These are phyloP conservation scores for Sinotaia quadrata DNA, from an alignment of 2,888 invertebrate genomes.

Conservation along the genomic window DNA sequence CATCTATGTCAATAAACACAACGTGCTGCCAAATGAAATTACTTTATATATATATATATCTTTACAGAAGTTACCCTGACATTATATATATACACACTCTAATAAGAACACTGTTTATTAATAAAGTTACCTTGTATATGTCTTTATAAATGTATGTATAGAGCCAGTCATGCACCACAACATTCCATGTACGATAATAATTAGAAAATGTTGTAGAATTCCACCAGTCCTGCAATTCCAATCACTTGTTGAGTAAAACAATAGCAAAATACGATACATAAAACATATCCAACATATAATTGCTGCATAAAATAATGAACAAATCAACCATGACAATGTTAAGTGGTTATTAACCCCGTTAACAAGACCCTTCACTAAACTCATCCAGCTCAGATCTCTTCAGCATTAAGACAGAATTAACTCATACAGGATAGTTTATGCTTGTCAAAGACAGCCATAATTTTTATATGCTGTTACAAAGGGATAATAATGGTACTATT, in stretches of 20 bases:
- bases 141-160: constrained; percentile 91
- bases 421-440: too few species aligned
- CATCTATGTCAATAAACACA: neutral
- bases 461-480: too few species aligned
- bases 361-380: too few species aligned
- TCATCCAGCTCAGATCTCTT: too few species aligned
- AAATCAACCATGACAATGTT: too few species aligned
- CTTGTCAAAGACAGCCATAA: too few species aligned
- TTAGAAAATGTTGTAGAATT: constrained; percentile 85
- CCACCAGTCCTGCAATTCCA: constrained; percentile 89
- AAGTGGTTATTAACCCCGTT: too few species aligned
- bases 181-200: constrained; percentile 96
- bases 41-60: neutral
- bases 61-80: neutral
- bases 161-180: constrained; percentile 94
- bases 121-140: constrained; percentile 59
- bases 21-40: neutral
- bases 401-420: too few species aligned
- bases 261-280: neutral
- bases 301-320: too few species aligned
- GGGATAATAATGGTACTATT: too few species aligned
- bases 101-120: neutral
- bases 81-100: neutral
- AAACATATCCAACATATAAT: too few species aligned
- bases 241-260: neutral